Conservation (phyloP, 2,113 vertebrate genomes). For the Pithys albifrons region DNA sequence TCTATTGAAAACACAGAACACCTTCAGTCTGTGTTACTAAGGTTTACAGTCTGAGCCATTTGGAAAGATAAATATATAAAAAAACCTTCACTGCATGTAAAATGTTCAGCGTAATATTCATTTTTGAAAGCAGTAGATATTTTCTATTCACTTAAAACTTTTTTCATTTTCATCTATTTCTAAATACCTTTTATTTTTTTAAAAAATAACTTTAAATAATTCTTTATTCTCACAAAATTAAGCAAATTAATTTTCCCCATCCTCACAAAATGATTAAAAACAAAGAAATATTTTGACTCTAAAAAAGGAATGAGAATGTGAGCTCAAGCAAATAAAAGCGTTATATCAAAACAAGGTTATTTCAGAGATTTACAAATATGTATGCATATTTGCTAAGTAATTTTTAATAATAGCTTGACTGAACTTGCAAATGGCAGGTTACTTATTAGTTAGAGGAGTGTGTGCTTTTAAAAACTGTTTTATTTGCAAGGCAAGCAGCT, state of each 20-base stretch:
- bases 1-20: neutral
- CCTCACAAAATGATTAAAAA: neutral
- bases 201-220: rapidly evolving
- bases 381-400: neutral
- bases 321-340: neutral
- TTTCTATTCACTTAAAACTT: neutral
- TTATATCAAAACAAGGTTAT: neutral
- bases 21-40: neutral
- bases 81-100: neutral
- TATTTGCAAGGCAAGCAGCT: neutral
- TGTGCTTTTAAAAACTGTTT: neutral
- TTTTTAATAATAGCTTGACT: neutral
- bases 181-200: neutral
- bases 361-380: neutral
- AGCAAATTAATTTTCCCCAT: neutral
- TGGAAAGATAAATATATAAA: neutral
- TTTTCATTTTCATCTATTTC: neutral
- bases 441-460: neutral
- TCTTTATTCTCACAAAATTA: neutral
- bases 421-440: neutral
- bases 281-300: neutral
- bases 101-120: neutral
- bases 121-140: neutral
- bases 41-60: neutral
- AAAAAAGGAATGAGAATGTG: neutral